Evolutionary conservation across 2,113 vertebrate species (phyloP).

Genomic region (Oncorhynchus masou): DNA sequence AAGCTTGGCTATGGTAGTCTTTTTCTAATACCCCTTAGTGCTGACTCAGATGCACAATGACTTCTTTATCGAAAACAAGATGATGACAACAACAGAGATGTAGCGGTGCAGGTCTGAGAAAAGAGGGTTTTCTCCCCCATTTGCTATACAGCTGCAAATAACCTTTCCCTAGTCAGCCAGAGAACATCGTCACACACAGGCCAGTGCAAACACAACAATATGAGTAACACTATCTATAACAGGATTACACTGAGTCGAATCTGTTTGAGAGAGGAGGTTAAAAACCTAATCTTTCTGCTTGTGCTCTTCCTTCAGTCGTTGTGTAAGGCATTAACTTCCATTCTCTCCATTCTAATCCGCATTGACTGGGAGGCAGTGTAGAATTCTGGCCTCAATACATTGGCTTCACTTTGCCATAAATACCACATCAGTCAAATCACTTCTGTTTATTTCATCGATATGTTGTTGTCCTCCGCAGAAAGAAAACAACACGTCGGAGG

Average conservation of each 20-base stretch:
- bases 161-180: neutral
- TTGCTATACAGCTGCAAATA: neutral
- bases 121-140: neutral
- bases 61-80: slow-evolving; percentile 3
- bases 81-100: neutral
- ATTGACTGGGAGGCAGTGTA: slow-evolving; percentile 8
- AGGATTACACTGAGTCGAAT: slow-evolving; percentile 5
- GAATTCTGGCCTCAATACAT: neutral
- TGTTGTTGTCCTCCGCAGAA: neutral
- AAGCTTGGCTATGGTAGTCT: slow-evolving; percentile 5
- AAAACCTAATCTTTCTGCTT: neutral
- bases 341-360: neutral
- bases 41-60: neutral
- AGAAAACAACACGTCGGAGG: neutral
- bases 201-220: neutral
- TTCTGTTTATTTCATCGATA: neutral
- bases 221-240: slow-evolving; percentile 10
- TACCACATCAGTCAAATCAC: slow-evolving; percentile 8
- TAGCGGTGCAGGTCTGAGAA: neutral
- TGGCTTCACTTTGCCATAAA: neutral
- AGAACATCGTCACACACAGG: neutral
- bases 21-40: slow-evolving; percentile 4
- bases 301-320: neutral
- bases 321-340: slow-evolving; percentile 2
- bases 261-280: neutral